A percentile compares a stretch with the other conserved stretches of the same genome.
Conservation (phyloP, 2,113 vertebrate genomes). For the Eupsittula cactorum region DNA sequence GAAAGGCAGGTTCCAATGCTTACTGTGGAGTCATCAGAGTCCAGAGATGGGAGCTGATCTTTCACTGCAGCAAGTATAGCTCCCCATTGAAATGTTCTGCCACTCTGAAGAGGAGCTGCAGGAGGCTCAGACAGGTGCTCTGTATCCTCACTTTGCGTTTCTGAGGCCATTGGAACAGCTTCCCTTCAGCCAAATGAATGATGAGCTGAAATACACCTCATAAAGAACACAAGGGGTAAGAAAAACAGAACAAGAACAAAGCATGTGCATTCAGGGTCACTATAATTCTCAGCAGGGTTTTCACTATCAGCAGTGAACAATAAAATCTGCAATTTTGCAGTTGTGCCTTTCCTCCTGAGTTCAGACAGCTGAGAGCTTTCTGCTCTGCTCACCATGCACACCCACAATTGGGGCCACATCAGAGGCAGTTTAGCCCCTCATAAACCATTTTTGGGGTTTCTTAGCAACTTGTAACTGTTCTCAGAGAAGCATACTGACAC, state of each 20-base stretch:
- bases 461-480: background rate
- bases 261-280: background rate
- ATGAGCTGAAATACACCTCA: background rate
- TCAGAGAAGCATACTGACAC: background rate
- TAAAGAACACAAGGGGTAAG: background rate
- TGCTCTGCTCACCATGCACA: background rate
- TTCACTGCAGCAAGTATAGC: conserved; percentile 72
- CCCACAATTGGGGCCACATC: rapidly evolving
- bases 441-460: background rate
- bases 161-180: conserved; percentile 60
- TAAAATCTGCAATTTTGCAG: background rate
- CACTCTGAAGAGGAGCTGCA: background rate
- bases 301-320: background rate
- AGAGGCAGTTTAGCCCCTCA: background rate
- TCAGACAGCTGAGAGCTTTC: background rate
- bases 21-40: conserved; percentile 75
- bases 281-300: background rate
- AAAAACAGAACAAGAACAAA: background rate
- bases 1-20: background rate
- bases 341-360: background rate
- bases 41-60: conserved; percentile 77
- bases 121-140: background rate
- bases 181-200: background rate
- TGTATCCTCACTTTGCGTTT: background rate
- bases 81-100: conserved; percentile 57